Evolutionary conservation across 2,797 vertebrate species (phyloP).

Genomic region (Neopelma chrysocephalum): DNA sequence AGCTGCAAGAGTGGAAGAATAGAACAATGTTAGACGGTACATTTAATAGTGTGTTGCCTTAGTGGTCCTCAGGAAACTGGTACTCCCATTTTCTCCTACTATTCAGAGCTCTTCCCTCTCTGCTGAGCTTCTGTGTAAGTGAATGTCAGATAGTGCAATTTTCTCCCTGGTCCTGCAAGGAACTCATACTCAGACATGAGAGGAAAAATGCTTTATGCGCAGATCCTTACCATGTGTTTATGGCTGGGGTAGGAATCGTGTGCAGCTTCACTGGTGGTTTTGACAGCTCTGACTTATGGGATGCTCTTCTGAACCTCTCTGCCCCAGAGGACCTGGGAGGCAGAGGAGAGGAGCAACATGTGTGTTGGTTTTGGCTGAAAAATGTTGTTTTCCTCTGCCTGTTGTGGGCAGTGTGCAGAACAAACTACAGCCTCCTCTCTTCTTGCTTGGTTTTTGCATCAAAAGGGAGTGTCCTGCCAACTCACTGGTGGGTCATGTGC

Average conservation of each 20-base stretch:
- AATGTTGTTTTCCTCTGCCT: neutral
- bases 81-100: slow-evolving; percentile 50
- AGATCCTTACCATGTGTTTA: neutral
- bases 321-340: neutral
- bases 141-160: neutral
- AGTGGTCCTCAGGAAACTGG: slow-evolving; percentile 62
- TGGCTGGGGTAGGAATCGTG: neutral
- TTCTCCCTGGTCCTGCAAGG: neutral
- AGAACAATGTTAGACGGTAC: slow-evolving; percentile 79
- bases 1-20: slow-evolving; percentile 76
- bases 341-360: neutral
- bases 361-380: slow-evolving; percentile 48
- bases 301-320: neutral
- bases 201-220: neutral
- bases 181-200: rapidly evolving
- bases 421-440: neutral
- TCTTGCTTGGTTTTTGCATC: neutral
- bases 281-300: neutral
- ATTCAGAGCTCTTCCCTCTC: neutral
- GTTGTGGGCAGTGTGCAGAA: neutral
- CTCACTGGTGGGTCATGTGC: neutral
- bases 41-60: slow-evolving; percentile 79
- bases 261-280: neutral
- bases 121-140: slow-evolving; percentile 21
- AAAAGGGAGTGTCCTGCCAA: neutral